These are phyloP conservation scores for Polyommatus icarus DNA, from an alignment of 2,888 invertebrate genomes.

Conservation along the genomic window DNA sequence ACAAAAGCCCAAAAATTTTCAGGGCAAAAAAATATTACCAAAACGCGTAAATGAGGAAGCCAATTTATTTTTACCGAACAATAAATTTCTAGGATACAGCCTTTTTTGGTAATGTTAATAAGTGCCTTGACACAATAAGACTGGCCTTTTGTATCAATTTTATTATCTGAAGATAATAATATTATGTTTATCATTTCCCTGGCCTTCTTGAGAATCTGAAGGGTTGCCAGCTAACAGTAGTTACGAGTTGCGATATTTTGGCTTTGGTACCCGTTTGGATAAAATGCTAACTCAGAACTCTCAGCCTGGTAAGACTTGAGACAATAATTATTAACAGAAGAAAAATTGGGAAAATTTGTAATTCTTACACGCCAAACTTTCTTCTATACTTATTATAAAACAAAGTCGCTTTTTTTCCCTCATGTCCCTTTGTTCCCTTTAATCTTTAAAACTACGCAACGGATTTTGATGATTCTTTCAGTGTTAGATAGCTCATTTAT, in stretches of 20 bases:
- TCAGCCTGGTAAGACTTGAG: too few relatives aligned
- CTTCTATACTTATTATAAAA: too few relatives aligned
- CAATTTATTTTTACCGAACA: background rate
- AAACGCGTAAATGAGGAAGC: background rate
- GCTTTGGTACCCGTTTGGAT: background rate
- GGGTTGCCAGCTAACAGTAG: background rate
- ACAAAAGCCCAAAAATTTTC: background rate
- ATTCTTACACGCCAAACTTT: too few relatives aligned
- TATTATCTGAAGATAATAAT: constrained; percentile 1
- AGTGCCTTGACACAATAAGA: constrained; percentile 2
- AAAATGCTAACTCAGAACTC: background rate
- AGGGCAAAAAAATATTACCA: background rate
- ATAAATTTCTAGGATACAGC: background rate
- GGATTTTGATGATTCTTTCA: too few relatives aligned
- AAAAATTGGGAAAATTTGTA: too few relatives aligned
- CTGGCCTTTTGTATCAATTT: constrained; percentile 23
- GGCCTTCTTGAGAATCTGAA: constrained; percentile 16
- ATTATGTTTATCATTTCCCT: constrained; percentile 19
- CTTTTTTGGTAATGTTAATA: background rate
- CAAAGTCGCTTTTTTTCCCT: too few relatives aligned
- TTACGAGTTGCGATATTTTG: background rate
- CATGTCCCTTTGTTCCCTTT: too few relatives aligned
- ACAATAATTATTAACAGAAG: too few relatives aligned
- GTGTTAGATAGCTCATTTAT: too few relatives aligned
- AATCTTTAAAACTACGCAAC: too few relatives aligned